Base-by-base conservation (phyloP, 2,797 vertebrate genomes). In the Hephaestus fuliginosus region DNA sequence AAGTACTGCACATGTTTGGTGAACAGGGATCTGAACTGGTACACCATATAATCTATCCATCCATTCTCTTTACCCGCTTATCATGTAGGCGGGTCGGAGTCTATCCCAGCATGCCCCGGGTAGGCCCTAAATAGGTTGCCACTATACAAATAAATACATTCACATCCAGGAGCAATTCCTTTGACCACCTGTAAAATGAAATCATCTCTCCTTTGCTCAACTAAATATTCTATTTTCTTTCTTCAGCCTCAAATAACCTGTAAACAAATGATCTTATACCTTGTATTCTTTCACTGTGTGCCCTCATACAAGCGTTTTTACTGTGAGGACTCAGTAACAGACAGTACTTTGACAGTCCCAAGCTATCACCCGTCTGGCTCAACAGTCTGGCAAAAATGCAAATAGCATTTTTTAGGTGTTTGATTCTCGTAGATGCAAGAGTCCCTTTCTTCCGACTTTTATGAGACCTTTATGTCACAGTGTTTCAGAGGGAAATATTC, bases 351-450 rank as follows among this genome's bases (percentile, higher is more conserved):
- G 36, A 39, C 36, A 8, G 36, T 73, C 55, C n/a, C 48, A 68
- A 48, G 56, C 76, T 78, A 28, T 28, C 63, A 1, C 15, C 60
- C 2, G 30, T 69, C 76, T 82, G 53, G 62, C 30, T 78, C 58
- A 41, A 52, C 57, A 30, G 67, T 76, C 63, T 88, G 55, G 80
- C 18, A 70, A 69, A 79, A 74, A 88, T 76, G 78, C 64, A 76
- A 76, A 88, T 67, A 18, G 5, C 13, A 17, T 58, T 72, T 73
- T 49, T 62, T 13, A 70, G 12, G 44, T 70, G 33, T 62, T 74
- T 60, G 8, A 15, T 49, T 55, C 11, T 44, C 56, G 2, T 5
- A 48, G 20, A 28, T 28, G n/a, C 41, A 70, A 55, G 28, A 13
- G 13, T 18, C 17, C 2, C 9, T 57, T 7, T 22, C 43, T 28